Evolutionary conservation across 2,113 vertebrate genomes (phyloP).

Genomic region (Salvelinus alpinus): DNA sequence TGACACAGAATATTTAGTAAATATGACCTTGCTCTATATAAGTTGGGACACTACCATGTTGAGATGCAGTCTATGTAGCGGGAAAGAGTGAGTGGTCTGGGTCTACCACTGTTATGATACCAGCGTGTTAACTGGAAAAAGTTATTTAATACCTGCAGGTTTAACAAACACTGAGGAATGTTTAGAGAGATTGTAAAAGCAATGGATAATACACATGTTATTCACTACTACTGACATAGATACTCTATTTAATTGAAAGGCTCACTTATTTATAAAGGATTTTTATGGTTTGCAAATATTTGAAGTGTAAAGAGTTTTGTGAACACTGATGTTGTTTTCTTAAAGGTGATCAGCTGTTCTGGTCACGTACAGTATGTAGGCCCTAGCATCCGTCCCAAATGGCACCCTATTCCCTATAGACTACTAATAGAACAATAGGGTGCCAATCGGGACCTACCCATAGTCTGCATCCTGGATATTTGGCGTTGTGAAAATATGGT

Average conservation of each 20-base stretch:
- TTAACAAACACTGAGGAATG: not conserved
- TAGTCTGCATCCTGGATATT: constrained; percentile 19
- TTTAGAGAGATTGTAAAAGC: not conserved
- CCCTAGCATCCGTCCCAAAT: too few species aligned
- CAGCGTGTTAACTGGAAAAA: not conserved
- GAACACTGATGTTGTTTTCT: not conserved
- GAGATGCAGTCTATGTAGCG: not conserved
- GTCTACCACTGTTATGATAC: not conserved
- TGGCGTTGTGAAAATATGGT: constrained; percentile 44
- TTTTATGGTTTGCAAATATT: constrained; percentile 5
- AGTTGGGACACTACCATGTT: not conserved
- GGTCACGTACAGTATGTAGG: too few species aligned
- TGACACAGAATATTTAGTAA: not conserved
- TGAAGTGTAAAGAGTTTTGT: constrained; percentile 10
- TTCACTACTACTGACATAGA: too few species aligned
- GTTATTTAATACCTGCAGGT: not conserved
- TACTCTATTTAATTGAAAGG: constrained; percentile 10
- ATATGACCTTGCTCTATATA: not conserved
- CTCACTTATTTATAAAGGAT: constrained; percentile 3
- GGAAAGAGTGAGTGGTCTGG: not conserved
- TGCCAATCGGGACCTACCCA: not conserved
- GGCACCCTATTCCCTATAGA: too few species aligned
- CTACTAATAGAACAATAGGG: too few species aligned
- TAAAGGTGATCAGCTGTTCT: too few species aligned
- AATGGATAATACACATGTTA: too few species aligned